Percentiles rank a stretch among this genome's conserved stretches.
Conservation (phyloP, 2,797 vertebrate species). For the Periophthalmus magnuspinnatus region DNA sequence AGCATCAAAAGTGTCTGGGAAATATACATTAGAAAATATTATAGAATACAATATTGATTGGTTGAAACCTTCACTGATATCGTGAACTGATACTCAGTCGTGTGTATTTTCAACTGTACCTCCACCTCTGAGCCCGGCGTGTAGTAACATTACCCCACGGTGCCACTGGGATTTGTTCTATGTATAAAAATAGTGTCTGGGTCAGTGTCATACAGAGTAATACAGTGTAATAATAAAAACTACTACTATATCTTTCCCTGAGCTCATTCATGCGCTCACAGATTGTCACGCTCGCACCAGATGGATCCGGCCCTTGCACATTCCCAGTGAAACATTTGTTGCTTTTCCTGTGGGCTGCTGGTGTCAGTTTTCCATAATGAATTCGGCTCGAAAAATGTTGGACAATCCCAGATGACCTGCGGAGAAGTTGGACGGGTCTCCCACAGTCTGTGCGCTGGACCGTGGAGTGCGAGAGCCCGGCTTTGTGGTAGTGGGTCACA, state of each 20-base stretch:
- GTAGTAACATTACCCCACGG: background rate
- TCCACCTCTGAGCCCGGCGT: no score
- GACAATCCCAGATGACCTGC: constrained; percentile 52
- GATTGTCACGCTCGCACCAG: constrained; percentile 13
- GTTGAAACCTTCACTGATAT: no score
- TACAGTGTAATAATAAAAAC: constrained; percentile 53
- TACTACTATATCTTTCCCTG: constrained; percentile 30
- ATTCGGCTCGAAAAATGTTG: constrained; percentile 45
- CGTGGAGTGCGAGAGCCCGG: background rate
- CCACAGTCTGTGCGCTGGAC: background rate
- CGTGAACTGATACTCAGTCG: no score
- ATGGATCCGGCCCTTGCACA: constrained; percentile 26
- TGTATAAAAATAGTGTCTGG: constrained; percentile 19
- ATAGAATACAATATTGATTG: no score
- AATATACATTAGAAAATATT: no score
- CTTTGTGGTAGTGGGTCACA: background rate
- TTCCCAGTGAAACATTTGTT: constrained; percentile 46
- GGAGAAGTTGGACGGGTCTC: constrained; percentile 14
- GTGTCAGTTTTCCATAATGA: constrained; percentile 70
- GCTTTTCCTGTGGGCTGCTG: constrained; percentile 45
- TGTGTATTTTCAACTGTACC: no score
- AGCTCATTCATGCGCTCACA: constrained; percentile 21
- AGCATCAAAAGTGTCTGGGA: no score
- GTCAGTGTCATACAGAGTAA: constrained; percentile 28
- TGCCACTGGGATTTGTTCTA: background rate